Evolutionary conservation across 2,113 vertebrate genomes (phyloP).

Genomic region (Lampris incognitus): DNA sequence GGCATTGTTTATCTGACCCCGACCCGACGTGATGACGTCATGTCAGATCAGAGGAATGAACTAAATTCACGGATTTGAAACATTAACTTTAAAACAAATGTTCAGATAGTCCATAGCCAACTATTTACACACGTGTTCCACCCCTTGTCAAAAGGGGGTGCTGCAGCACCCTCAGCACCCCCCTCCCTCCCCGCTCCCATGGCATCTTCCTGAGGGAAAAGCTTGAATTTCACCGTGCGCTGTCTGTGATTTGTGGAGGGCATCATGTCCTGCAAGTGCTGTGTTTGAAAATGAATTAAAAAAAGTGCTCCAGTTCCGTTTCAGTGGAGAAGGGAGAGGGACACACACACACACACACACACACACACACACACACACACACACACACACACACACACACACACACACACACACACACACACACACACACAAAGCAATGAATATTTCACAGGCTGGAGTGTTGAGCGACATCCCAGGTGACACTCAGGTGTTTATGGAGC

Average conservation of each 20-base stretch:
- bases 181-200: no score
- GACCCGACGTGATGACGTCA: no score
- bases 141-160: no score
- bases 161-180: no score
- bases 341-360: conserved; percentile 44
- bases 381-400: conserved; percentile 60
- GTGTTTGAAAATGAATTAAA: conserved; percentile 38
- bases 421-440: conserved; percentile 72
- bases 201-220: no score
- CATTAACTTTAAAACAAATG: no score
- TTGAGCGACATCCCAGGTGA: conserved; percentile 65
- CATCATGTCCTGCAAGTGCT: conserved; percentile 49
- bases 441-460: conserved; percentile 77
- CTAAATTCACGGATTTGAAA: no score
- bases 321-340: conserved; percentile 65
- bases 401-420: conserved; percentile 47
- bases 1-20: no score
- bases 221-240: not conserved
- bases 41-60: no score
- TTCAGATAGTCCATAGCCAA: no score
- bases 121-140: no score
- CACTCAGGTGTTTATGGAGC: conserved; percentile 62
- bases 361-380: conserved; percentile 47
- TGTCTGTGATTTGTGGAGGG: conserved; percentile 41
- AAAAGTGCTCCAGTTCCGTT: conserved; percentile 65